These are phyloP conservation scores for Ageneiosus marmoratus DNA, from an alignment of 2,113 vertebrate species.

Conservation along the genomic window DNA sequence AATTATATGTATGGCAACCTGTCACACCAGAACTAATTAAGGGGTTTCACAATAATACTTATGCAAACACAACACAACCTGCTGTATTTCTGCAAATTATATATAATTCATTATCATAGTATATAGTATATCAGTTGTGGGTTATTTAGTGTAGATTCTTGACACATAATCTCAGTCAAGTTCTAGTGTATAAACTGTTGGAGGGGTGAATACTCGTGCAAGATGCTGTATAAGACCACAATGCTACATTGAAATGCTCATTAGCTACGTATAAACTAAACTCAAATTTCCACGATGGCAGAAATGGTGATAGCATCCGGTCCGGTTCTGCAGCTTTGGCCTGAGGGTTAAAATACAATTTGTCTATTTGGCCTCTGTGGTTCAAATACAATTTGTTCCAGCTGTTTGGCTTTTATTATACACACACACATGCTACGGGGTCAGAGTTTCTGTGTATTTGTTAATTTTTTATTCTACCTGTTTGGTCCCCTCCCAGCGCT, in stretches of 20 bases:
- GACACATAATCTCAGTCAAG: not conserved
- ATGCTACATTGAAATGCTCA: not conserved
- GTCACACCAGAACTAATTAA: not conserved
- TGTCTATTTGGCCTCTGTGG: constrained; percentile 40
- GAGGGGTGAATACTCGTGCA: not conserved
- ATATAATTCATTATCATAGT: too few species aligned
- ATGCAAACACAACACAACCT: not conserved
- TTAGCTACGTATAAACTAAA: constrained; percentile 16
- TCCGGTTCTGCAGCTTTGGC: constrained; percentile 13
- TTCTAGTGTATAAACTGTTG: not conserved
- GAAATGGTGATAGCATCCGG: constrained; percentile 12
- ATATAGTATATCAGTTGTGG: not conserved
- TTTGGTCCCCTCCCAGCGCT: constrained; percentile 12
- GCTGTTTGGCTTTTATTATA: constrained; percentile 50
- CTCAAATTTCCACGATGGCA: not conserved
- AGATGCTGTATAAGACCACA: not conserved
- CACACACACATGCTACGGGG: constrained; percentile 15
- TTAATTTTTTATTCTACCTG: constrained; percentile 49
- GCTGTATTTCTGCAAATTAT: too few species aligned
- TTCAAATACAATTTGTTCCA: constrained; percentile 61
- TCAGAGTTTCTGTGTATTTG: constrained; percentile 54
- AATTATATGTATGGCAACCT: not conserved
- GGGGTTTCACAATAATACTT: not conserved
- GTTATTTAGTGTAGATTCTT: not conserved
- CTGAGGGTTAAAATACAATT: not conserved